Percentiles rank a stretch among this genome's conserved stretches.
phyloP scores from a whole-genome alignment of 2,113 vertebrate species.

The Eclectus roratus region DNA sequence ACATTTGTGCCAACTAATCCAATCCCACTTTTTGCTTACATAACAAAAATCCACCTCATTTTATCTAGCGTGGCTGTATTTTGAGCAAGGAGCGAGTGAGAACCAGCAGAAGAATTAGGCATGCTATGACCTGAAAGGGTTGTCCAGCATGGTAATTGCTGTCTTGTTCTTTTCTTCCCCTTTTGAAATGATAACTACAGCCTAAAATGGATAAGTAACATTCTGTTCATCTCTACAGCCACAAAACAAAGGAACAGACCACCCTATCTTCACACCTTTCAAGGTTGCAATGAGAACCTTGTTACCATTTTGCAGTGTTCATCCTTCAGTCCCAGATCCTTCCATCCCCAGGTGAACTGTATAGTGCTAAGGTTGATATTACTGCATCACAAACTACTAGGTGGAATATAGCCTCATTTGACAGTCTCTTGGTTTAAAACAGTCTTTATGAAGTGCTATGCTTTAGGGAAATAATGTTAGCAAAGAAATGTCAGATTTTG shows the following conservation, averaged over 20 bases:
- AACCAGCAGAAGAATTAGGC: neutral
- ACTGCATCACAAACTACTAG: neutral
- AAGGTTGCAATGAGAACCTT: neutral
- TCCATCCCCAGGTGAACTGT: neutral
- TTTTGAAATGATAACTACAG: neutral
- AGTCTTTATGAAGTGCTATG: conserved; percentile 36
- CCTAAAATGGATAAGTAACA: neutral
- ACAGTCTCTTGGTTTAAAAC: conserved; percentile 22
- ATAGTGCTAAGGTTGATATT: neutral
- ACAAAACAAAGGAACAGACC: neutral
- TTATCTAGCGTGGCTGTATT: fast-evolving
- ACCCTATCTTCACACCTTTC: neutral
- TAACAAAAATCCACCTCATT: neutral
- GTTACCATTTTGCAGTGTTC: fast-evolving
- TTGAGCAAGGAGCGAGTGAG: neutral
- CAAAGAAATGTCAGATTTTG: conserved; percentile 56
- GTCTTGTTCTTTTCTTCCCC: neutral
- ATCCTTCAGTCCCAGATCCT: neutral
- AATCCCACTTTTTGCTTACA: neutral
- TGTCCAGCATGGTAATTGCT: neutral
- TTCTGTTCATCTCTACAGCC: neutral
- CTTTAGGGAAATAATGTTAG: conserved; percentile 29
- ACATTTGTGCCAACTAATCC: neutral
- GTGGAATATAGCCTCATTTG: neutral
- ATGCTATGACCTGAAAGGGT: fast-evolving